Evolutionary conservation across 1,140 invertebrate species (phyloP).

Genomic region (Drosophila oshimai): DNA sequence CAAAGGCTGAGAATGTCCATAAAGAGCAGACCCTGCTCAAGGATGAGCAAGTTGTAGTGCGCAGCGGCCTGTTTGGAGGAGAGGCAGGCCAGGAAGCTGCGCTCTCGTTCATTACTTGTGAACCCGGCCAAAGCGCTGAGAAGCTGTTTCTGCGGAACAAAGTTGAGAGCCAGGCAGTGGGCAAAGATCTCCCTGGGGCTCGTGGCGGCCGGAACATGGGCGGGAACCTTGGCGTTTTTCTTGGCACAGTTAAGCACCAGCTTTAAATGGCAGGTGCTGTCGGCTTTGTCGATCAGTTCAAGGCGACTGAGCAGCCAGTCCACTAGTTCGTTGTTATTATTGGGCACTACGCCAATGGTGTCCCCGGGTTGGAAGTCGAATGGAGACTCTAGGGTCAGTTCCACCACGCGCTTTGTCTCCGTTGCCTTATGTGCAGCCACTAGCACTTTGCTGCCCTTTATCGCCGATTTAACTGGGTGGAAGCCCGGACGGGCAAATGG

Average conservation of each 20-base stretch:
- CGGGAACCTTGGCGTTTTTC: slow-evolving; percentile 69
- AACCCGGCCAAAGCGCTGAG: slow-evolving; percentile 50
- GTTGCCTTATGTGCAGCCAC: slow-evolving; percentile 34
- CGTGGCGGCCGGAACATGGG: slow-evolving; percentile 71
- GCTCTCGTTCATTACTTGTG: slow-evolving; percentile 43
- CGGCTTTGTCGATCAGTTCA: slow-evolving; percentile 31
- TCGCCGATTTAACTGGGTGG: slow-evolving; percentile 19
- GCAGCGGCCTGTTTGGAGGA: slow-evolving; percentile 65
- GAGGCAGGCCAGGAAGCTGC: slow-evolving; percentile 46
- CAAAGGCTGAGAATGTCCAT: slow-evolving; percentile 87
- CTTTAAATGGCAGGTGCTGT: slow-evolving; percentile 31
- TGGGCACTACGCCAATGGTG: slow-evolving; percentile 65
- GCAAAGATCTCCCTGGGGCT: slow-evolving; percentile 76
- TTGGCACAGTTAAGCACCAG: slow-evolving; percentile 42
- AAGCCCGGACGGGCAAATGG: slow-evolving; percentile 44
- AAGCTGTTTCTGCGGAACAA: slow-evolving; percentile 82
- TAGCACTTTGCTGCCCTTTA: slow-evolving; percentile 32
- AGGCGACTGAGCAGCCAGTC: slow-evolving; percentile 39
- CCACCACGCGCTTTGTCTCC: slow-evolving; percentile 53
- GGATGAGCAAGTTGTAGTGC: slow-evolving; percentile 58
- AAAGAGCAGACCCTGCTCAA: slow-evolving; percentile 81
- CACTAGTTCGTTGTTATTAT: slow-evolving; percentile 39
- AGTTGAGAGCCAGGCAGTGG: slow-evolving; percentile 76
- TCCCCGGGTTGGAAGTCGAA: slow-evolving; percentile 61
- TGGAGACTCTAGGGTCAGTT: slow-evolving; percentile 41